Conservation (phyloP, 2,113 vertebrate genomes). For the Catharus bicknelli region DNA sequence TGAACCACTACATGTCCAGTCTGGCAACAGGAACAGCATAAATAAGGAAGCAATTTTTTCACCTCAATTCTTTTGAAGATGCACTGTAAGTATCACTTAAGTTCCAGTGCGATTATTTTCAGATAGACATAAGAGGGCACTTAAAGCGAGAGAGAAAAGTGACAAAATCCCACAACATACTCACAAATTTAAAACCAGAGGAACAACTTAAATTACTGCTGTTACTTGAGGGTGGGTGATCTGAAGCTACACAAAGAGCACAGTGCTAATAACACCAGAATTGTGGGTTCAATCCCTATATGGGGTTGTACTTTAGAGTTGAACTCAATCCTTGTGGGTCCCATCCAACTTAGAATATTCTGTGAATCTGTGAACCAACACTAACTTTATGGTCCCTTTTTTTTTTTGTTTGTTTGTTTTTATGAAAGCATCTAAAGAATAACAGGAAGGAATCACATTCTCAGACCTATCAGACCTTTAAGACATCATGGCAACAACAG, state of each 20-base stretch:
- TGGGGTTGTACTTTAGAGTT: background rate
- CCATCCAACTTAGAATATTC: background rate
- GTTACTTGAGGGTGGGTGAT: background rate
- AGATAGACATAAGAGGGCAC: background rate
- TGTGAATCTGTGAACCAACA: background rate
- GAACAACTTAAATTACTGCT: background rate
- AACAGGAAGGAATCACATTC: background rate
- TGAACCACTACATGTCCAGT: background rate
- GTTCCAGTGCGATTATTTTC: background rate
- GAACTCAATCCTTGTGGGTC: background rate
- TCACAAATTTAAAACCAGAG: background rate
- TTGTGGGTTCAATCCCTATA: background rate
- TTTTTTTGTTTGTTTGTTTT: background rate
- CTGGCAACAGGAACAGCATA: background rate
- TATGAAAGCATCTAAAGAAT: background rate
- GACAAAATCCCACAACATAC: background rate
- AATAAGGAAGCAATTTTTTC: background rate
- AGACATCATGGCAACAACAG: background rate
- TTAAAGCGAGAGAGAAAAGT: background rate
- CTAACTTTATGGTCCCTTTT: background rate
- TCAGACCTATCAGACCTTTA: background rate
- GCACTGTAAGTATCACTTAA: background rate
- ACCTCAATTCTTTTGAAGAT: background rate
- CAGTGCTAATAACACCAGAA: fast-evolving
- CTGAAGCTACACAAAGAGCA: background rate